These are phyloP conservation scores for Carposina sasakii DNA, from an alignment of 1,140 invertebrate species.

Conservation along the genomic window DNA sequence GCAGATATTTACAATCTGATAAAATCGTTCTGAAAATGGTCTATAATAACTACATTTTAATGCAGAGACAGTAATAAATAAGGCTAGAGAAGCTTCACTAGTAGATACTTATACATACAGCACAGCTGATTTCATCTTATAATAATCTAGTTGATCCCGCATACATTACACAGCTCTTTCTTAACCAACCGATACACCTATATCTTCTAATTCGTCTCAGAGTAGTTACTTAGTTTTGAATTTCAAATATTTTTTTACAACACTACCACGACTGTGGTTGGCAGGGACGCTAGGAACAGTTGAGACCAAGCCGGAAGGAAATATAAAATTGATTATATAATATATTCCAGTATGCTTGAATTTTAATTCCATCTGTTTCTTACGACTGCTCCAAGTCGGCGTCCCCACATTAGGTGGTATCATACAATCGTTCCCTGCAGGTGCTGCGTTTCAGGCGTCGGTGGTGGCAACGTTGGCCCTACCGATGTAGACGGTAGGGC, in stretches of 20 bases:
- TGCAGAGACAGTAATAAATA: background rate
- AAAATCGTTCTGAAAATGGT: too few relatives aligned
- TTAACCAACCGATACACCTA: conserved; percentile 26
- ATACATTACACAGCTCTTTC: conserved; percentile 50
- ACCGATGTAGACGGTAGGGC: conserved; percentile 69
- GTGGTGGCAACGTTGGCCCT: conserved; percentile 47
- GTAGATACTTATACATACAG: conserved; percentile 38
- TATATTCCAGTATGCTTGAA: conserved; percentile 9
- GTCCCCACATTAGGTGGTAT: conserved; percentile 93
- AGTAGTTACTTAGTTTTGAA: background rate
- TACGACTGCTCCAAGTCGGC: conserved; percentile 79
- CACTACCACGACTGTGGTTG: conserved; percentile 21
- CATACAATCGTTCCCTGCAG: conserved; percentile 92
- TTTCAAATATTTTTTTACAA: background rate
- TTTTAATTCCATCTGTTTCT: conserved; percentile 79
- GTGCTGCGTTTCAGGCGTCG: conserved; percentile 80
- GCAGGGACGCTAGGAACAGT: conserved; percentile 37
- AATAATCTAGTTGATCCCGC: conserved; percentile 65
- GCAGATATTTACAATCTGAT: too few relatives aligned
- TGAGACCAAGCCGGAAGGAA: too few relatives aligned
- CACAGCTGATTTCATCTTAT: conserved; percentile 44
- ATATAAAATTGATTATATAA: too few relatives aligned
- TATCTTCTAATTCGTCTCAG: conserved; percentile 1
- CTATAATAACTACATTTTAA: too few relatives aligned
- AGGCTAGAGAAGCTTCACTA: conserved; percentile 10